Base-by-base conservation (phyloP, 1,140 invertebrate genomes). In the Drosophila kikkawai region DNA sequence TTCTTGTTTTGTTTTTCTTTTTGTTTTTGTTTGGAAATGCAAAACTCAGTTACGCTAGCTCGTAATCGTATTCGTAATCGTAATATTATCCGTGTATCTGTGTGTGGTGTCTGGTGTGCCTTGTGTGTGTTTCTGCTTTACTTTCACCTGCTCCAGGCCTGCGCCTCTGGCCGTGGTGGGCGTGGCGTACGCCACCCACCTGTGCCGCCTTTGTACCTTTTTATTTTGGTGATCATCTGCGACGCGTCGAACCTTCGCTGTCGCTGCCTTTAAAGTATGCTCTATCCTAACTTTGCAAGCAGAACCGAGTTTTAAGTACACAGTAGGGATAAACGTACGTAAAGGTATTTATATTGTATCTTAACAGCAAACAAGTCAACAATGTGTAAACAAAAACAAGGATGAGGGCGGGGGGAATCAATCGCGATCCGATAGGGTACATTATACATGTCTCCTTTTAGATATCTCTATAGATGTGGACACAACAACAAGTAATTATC, bases 101-200 rank as follows among this genome's bases (percentile, higher is more conserved):
- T 55, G 29, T 57, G 22, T 26, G 12, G 41, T 44, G 41, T 59
- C 19, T 58, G 48, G 37, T 68, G 59, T 82, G 58, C 22, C 13
- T 47, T 47, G 22, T 48, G 34, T 57, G 53, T 57, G 19, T 65
- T 48, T 66, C 65, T 65, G 36, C 48, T 53, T 66, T 32, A 29
- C 41, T 87, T 87, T 87, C 84, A 87, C 84, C 84, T 87, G 85
- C 69, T 87, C 84, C 84, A 56, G 65, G 56, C 63, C 67, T 45
- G 12, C 36, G 66, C 59, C 48, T 55, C 37, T 64, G 82, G 70
- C 64, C 50, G 26, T 50, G 61, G 60, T 44, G 50, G 64, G 55
- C 57, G 45, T 60, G 42, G 45, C 56, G 42, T 65, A 29, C 41
- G 45, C 55, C 67, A 32, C 26, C 65, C 71, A 69, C 59, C 68